A percentile compares a stretch with the other conserved stretches of the same genome.
Conservation (phyloP, 1,140 invertebrate species). For the Drosophila tropicalis region DNA sequence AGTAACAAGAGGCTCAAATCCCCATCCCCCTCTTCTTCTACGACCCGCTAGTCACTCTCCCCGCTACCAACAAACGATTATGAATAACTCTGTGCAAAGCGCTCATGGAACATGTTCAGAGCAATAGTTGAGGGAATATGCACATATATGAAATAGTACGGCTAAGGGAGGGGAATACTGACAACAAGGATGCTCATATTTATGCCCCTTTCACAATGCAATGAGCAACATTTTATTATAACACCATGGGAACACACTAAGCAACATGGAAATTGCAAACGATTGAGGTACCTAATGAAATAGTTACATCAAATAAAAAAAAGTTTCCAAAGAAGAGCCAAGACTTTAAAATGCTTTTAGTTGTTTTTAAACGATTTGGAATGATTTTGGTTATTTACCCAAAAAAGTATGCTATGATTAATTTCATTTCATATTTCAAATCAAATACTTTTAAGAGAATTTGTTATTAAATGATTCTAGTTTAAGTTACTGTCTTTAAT, state of each 20-base stretch:
- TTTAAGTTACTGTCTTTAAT: background rate
- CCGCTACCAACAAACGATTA: constrained; percentile 67
- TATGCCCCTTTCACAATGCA: constrained; percentile 51
- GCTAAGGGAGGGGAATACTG: background rate
- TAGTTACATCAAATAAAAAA: background rate
- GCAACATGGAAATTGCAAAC: constrained; percentile 22
- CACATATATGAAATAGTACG: constrained; percentile 19
- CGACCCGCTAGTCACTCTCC: background rate
- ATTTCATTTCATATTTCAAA: background rate
- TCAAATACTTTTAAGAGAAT: background rate
- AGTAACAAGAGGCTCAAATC: background rate
- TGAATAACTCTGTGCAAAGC: constrained; percentile 60
- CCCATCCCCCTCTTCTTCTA: background rate
- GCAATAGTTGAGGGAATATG: constrained; percentile 8
- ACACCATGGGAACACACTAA: constrained; percentile 53
- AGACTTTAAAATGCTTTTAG: too few species aligned
- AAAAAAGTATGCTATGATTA: background rate
- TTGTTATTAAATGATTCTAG: background rate
- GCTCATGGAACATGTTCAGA: constrained; percentile 19
- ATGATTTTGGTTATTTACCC: background rate
- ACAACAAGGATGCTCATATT: constrained; percentile 36
- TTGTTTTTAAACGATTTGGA: too few species aligned
- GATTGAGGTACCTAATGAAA: background rate
- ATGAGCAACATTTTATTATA: constrained; percentile 70
- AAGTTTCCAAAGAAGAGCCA: background rate